Evolutionary conservation across 2,113 vertebrate species (phyloP).

Genomic region (Neogobius melanostomus): DNA sequence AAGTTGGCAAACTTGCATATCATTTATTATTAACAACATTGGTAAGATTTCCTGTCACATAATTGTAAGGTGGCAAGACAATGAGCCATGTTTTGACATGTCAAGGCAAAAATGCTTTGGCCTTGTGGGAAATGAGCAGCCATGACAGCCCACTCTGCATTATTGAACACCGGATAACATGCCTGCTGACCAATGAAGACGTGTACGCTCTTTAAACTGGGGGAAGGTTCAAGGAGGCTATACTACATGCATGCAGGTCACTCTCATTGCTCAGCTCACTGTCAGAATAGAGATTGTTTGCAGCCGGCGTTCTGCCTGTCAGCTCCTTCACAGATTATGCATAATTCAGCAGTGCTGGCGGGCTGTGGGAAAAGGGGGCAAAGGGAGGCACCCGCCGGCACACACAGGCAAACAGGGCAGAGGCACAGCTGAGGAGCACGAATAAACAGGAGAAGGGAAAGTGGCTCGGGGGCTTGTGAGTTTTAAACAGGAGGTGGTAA

Average conservation of each 20-base stretch:
- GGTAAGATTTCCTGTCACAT: background rate
- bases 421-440: slow-evolving; percentile 14
- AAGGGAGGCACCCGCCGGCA: slow-evolving; percentile 16
- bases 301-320: slow-evolving; percentile 65
- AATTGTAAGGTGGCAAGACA: background rate
- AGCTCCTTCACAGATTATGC: slow-evolving; percentile 62
- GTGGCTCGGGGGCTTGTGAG: slow-evolving; percentile 7
- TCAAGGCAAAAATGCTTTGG: background rate
- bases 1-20: slow-evolving; percentile 49
- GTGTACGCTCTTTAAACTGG: background rate
- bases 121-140: slow-evolving; percentile 32
- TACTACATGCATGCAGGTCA: slow-evolving; percentile 44
- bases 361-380: slow-evolving; percentile 23
- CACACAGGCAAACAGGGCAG: slow-evolving; percentile 14
- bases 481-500: too few relatives aligned
- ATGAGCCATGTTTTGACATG: slow-evolving; percentile 3
- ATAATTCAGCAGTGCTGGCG: slow-evolving; percentile 68
- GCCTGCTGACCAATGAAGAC: slow-evolving; percentile 37
- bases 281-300: slow-evolving; percentile 66
- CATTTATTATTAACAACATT: background rate
- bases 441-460: slow-evolving; percentile 25
- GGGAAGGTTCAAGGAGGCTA: background rate
- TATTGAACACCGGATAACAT: slow-evolving; percentile 30
- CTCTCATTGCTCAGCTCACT: slow-evolving; percentile 30
- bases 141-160: slow-evolving; percentile 37